Evolutionary conservation across 1,140 invertebrate species (phyloP).

Genomic region (Hylyphantes graminicola): DNA sequence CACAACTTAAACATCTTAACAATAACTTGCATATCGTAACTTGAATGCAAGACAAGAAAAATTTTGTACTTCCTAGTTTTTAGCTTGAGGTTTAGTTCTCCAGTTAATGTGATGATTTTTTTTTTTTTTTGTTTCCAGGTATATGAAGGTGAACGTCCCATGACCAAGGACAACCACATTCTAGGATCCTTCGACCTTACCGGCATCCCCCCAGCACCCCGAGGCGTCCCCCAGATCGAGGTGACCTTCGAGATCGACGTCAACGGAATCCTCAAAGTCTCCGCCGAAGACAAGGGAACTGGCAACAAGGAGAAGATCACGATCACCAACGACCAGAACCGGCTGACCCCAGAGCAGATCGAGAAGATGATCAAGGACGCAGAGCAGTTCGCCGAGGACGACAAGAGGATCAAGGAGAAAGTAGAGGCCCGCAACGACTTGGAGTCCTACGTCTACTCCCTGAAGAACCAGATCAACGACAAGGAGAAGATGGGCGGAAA

Average conservation of each 20-base stretch:
- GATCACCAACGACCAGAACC: slow-evolving; percentile 98
- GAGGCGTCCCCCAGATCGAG: slow-evolving; percentile 69
- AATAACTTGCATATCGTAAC: too few relatives aligned
- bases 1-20: too few relatives aligned
- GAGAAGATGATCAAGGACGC: slow-evolving; percentile 99
- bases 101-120: too few relatives aligned
- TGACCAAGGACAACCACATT: slow-evolving; percentile 99
- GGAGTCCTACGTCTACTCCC: slow-evolving; percentile 96
- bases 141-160: slow-evolving; percentile 96
- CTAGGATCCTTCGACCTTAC: slow-evolving; percentile 98
- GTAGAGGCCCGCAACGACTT: slow-evolving; percentile 90
- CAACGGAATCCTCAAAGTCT: slow-evolving; percentile 94
- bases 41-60: too few relatives aligned
- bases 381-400: slow-evolving; percentile 98
- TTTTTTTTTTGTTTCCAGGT: too few relatives aligned
- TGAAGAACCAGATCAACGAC: slow-evolving; percentile 97
- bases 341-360: slow-evolving; percentile 96
- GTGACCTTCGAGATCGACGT: slow-evolving; percentile 87
- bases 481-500: slow-evolving; percentile 98
- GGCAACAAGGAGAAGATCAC: slow-evolving; percentile 98
- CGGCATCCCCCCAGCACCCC: slow-evolving; percentile 96
- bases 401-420: slow-evolving; percentile 96
- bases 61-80: too few relatives aligned
- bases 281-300: slow-evolving; percentile 98
- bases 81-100: too few relatives aligned